Evolutionary conservation across 2,797 vertebrate genomes (phyloP).

Genomic region (Huso huso): DNA sequence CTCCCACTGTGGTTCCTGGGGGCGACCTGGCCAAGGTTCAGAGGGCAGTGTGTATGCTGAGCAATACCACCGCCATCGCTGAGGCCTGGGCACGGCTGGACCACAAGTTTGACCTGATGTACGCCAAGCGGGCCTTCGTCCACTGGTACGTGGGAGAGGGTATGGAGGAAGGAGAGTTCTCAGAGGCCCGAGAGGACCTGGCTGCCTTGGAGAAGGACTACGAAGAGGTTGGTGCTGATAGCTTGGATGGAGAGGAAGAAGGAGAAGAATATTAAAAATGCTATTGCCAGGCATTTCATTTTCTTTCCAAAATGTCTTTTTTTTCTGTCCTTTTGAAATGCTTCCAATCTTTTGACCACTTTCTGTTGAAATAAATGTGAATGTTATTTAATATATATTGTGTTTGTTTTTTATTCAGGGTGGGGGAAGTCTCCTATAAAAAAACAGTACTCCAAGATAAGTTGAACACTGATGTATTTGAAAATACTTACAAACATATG

Average conservation of each 20-base stretch:
- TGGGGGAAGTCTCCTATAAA: too few relatives aligned
- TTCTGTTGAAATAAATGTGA: conserved; percentile 22
- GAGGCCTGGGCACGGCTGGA: conserved; percentile 63
- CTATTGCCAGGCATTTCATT: not conserved
- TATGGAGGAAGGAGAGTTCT: conserved; percentile 61
- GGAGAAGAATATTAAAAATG: conserved; percentile 51
- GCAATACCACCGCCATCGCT: conserved; percentile 42
- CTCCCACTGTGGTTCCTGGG: conserved; percentile 48
- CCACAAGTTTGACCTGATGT: conserved; percentile 25
- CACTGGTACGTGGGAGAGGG: conserved; percentile 60
- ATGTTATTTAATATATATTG: conserved; percentile 2
- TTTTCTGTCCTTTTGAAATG: conserved; percentile 10
- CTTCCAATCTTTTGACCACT: conserved; percentile 17
- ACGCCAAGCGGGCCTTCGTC: conserved; percentile 32
- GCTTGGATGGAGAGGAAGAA: conserved; percentile 55
- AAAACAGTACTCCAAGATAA: too few relatives aligned
- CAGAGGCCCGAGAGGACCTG: conserved; percentile 57
- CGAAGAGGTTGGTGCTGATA: conserved; percentile 59
- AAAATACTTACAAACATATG: too few relatives aligned
- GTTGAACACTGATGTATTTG: too few relatives aligned
- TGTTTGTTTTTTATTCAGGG: too few relatives aligned
- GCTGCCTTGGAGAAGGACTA: conserved; percentile 58
- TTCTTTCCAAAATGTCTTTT: not conserved
- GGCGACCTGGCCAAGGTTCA: conserved; percentile 49
- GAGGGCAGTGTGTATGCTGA: conserved; percentile 52